Percentiles rank a stretch among this genome's conserved stretches.
Evolutionary conservation across 2,113 vertebrate species (phyloP).

Genomic region (Seriola aureovittata): DNA sequence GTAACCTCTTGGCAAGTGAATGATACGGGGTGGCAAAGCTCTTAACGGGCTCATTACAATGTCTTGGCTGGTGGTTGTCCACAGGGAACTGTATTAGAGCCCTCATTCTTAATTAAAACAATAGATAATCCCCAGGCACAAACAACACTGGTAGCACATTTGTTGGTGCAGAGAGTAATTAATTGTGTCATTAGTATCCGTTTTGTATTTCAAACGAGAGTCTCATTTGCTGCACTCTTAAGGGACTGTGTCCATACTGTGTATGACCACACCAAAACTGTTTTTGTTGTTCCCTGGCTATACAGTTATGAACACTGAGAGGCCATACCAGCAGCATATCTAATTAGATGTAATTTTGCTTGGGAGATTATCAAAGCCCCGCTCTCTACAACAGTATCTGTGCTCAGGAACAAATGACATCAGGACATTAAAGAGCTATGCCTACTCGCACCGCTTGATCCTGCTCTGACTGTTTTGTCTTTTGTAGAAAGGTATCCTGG

Average conservation of each 20-base stretch:
- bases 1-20: conserved; percentile 3
- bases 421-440: conserved; percentile 47
- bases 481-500: conserved; percentile 44
- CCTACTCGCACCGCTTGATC: conserved; percentile 47
- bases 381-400: conserved; percentile 29
- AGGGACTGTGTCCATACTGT: conserved; percentile 46
- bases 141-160: conserved; percentile 67
- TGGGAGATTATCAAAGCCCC: conserved; percentile 55
- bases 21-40: conserved; percentile 1
- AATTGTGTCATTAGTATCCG: conserved; percentile 79
- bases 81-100: conserved; percentile 32
- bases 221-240: conserved; percentile 53
- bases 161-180: conserved; percentile 71
- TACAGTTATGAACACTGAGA: conserved; percentile 29
- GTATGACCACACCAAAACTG: conserved; percentile 44
- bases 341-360: conserved; percentile 66
- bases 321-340: conserved; percentile 52
- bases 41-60: conserved; percentile 34
- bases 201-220: conserved; percentile 77
- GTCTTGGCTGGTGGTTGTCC: conserved; percentile 40
- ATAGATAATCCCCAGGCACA: conserved; percentile 64
- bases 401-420: conserved; percentile 54
- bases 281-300: conserved; percentile 48
- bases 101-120: conserved; percentile 76
- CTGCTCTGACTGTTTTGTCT: conserved; percentile 46